phyloP scores from a whole-genome alignment of 2,888 invertebrate genomes.

The Hemistola chrysoprasaria region DNA sequence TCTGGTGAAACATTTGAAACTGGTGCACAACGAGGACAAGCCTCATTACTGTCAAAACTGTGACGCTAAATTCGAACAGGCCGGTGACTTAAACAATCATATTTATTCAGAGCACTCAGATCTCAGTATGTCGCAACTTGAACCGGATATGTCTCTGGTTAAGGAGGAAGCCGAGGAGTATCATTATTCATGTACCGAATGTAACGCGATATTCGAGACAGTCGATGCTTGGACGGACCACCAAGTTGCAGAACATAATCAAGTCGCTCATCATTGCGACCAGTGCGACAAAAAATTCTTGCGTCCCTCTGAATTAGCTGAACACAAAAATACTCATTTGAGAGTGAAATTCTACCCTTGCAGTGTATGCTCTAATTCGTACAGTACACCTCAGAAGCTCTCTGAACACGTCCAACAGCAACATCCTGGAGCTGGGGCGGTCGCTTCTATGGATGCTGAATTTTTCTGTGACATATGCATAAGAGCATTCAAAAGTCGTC shows the following conservation, averaged over 20 bases:
- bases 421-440: slow-evolving; percentile 64
- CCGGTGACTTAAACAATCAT: slow-evolving; percentile 81
- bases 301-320: slow-evolving; percentile 82
- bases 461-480: slow-evolving; percentile 83
- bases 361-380: slow-evolving; percentile 81
- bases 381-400: slow-evolving; percentile 84
- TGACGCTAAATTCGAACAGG: slow-evolving; percentile 78
- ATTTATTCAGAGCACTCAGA: slow-evolving; percentile 82
- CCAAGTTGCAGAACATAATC: slow-evolving; percentile 79
- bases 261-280: slow-evolving; percentile 80
- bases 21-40: slow-evolving; percentile 71
- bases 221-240: slow-evolving; percentile 82
- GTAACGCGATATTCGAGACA: slow-evolving; percentile 81
- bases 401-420: slow-evolving; percentile 79
- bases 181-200: slow-evolving; percentile 83
- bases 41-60: slow-evolving; percentile 83
- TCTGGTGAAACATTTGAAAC: slow-evolving; percentile 81
- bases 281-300: slow-evolving; percentile 85
- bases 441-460: slow-evolving; percentile 51
- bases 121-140: slow-evolving; percentile 49
- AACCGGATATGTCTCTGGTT: slow-evolving; percentile 70
- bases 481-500: slow-evolving; percentile 81
- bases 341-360: slow-evolving; percentile 85
- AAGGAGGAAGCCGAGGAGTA: slow-evolving; percentile 78
- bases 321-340: slow-evolving; percentile 85